phyloP scores from a whole-genome alignment of 2,888 invertebrate genomes.

The Argynnis bischoffii region DNA sequence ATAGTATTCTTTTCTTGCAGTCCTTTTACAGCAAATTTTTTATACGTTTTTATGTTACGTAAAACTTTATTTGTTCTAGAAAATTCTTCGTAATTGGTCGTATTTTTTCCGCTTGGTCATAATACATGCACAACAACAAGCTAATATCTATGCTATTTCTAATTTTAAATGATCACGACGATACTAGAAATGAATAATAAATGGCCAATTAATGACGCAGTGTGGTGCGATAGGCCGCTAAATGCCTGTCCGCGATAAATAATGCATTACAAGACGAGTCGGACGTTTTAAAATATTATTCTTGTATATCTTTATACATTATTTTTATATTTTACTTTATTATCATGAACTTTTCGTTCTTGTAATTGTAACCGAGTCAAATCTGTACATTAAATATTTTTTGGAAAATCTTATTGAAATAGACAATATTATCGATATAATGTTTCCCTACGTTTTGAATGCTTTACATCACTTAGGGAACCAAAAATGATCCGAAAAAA shows the following conservation, averaged over 20 bases:
- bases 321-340: not conserved
- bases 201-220: slow-evolving; percentile 38
- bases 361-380: too few species aligned
- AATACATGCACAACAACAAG: slow-evolving; percentile 4
- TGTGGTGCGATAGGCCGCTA: slow-evolving; percentile 31
- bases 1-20: too few species aligned
- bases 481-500: too few species aligned
- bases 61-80: not conserved
- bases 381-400: too few species aligned
- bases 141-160: not conserved
- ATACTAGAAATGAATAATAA: slow-evolving; percentile 36
- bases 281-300: not conserved
- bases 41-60: too few species aligned
- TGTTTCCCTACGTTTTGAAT: too few species aligned
- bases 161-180: slow-evolving; percentile 8
- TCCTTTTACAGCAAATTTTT: too few species aligned
- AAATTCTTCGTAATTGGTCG: not conserved
- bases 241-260: slow-evolving; percentile 24
- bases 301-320: not conserved
- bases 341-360: not conserved
- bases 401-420: too few species aligned
- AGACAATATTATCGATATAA: too few species aligned
- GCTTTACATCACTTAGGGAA: too few species aligned
- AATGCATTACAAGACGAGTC: slow-evolving; percentile 15
- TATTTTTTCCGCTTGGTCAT: too few species aligned